These are phyloP conservation scores for Drosophila suzukii DNA, from an alignment of 1,140 invertebrate species.

Conservation along the genomic window DNA sequence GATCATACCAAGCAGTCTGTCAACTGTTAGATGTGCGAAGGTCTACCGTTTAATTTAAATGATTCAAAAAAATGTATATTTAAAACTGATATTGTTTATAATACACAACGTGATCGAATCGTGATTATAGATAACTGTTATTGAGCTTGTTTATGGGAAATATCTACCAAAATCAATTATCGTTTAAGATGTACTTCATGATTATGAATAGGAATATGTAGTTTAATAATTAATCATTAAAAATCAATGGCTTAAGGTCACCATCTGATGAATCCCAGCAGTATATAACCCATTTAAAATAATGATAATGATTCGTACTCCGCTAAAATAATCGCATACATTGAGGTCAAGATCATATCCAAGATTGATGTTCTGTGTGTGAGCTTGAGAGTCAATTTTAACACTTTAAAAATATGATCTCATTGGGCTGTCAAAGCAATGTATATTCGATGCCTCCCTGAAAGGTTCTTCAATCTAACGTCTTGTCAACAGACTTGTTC, in stretches of 20 bases:
- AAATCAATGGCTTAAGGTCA: not conserved
- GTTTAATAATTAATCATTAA: conserved; percentile 4
- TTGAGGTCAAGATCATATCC: conserved; percentile 3
- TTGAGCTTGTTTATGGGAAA: no score
- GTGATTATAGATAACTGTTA: no score
- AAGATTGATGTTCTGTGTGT: conserved; percentile 2
- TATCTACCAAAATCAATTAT: no score
- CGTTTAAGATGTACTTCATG: not conserved
- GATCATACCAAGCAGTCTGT: conserved; percentile 3
- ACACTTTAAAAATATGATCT: conserved; percentile 10
- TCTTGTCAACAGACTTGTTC: conserved; percentile 19
- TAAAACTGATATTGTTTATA: no score
- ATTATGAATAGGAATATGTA: not conserved
- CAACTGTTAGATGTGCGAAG: conserved; percentile 5
- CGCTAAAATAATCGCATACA: not conserved
- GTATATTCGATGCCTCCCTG: not conserved
- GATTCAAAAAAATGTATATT: no score
- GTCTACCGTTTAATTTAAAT: not conserved
- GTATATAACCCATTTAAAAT: conserved; percentile 1
- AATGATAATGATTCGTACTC: conserved; percentile 1
- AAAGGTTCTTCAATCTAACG: not conserved
- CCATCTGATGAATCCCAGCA: not conserved
- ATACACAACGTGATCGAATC: no score
- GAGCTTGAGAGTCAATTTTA: conserved; percentile 2
- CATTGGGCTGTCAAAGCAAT: not conserved